Base-by-base conservation (phyloP, 1,140 invertebrate genomes). In the Ylistrum balloti region DNA sequence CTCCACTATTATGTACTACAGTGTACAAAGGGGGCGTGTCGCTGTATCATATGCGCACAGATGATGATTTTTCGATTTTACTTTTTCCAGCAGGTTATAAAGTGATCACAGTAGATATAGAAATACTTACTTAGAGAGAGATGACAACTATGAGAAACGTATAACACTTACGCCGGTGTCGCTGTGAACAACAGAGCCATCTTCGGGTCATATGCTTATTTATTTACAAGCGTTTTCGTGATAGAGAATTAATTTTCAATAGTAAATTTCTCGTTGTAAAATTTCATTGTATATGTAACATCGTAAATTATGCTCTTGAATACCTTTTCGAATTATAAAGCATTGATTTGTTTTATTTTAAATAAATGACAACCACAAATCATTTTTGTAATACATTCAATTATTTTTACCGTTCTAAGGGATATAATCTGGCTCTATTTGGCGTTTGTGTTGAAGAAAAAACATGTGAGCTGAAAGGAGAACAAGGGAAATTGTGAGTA, bases 121-220 rank as follows among this genome's bases (percentile, higher is more conserved):
- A 38, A 38, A n/a, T n/a, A n/a, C n/a, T n/a, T n/a, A n/a, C n/a
- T n/a, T n/a, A n/a, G n/a, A n/a, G n/a, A n/a, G n/a, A n/a, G 5
- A 38, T 38, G 35, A 45, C 17, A 45, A 45, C 20, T 45, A 45
- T 15, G 41, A 9, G 0, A 13, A 13, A 45, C 20, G 41, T 7
- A 38, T 45, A 45, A 33, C 28, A 88, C 90, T 86, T 74, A 92
- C 91, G 90, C 90, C 41, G 91, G 91, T 90, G 91, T 92, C 45
- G 91, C 56, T 48, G 91, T 90, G 86, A 92, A 92, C 33, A 91
- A 33, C 45, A 92, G 56, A 32, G 91, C 90, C 91, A 92, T 92
- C 86, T 88, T 89, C 28, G 34, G n/a, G 22, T 89, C 34, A 33
- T 89, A 7, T 85, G 56, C 22, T 74, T 74, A 74, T 74, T 38